Evolutionary conservation across 2,797 vertebrate species (phyloP).

Genomic region (Propithecus perrieri): DNA sequence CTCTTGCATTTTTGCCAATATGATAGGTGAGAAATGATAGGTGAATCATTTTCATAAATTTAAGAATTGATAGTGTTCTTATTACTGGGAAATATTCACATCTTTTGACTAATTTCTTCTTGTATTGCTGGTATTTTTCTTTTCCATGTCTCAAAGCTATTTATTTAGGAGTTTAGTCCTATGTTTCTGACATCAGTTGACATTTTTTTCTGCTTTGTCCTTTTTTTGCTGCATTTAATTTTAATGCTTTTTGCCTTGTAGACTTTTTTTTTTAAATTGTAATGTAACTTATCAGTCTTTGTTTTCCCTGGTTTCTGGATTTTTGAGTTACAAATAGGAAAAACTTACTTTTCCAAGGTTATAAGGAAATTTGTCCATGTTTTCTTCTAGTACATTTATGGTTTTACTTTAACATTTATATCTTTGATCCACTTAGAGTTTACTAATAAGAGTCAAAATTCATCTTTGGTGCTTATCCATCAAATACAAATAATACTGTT

Average conservation of each 20-base stretch:
- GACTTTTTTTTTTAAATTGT: background rate
- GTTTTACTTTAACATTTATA: background rate
- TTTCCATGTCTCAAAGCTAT: background rate
- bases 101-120: background rate
- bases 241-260: background rate
- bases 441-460: background rate
- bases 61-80: background rate
- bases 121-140: background rate
- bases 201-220: background rate
- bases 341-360: background rate
- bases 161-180: background rate
- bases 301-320: background rate
- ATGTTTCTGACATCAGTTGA: background rate
- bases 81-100: background rate
- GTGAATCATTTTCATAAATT: background rate
- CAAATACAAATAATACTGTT: background rate
- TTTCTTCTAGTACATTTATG: background rate
- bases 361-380: background rate
- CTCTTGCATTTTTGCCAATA: background rate
- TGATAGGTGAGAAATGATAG: background rate
- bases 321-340: constrained; percentile 3
- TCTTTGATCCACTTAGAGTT: background rate
- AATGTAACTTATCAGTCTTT: background rate
- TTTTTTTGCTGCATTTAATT: background rate
- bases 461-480: background rate